Evolutionary conservation across 1,140 invertebrate genomes (phyloP).

Genomic region (Rhopalosiphum maidis): DNA sequence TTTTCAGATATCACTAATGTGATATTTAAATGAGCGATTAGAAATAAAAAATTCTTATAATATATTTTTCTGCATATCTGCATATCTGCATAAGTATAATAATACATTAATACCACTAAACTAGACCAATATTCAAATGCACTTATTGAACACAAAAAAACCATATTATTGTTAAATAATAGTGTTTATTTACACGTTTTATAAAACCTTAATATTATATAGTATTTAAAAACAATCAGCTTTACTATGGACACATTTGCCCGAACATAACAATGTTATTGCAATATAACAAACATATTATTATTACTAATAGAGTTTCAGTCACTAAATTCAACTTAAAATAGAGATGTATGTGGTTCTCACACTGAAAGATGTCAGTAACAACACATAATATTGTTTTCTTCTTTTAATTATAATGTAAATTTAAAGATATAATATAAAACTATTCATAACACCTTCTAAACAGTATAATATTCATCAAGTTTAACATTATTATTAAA

Average conservation of each 20-base stretch:
- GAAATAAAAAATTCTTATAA: not conserved
- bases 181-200: conserved; percentile 37
- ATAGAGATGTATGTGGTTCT: not conserved
- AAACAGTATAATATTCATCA: not conserved
- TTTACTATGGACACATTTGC: not conserved
- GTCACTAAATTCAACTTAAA: conserved; percentile 27
- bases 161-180: not conserved
- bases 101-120: not conserved
- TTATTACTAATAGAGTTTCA: conserved; percentile 25
- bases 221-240: conserved; percentile 26
- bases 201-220: conserved; percentile 22
- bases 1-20: not conserved
- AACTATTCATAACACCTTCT: not conserved
- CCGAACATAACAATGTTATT: not conserved
- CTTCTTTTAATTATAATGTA: not conserved
- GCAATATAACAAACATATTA: conserved; percentile 13
- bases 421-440: not conserved
- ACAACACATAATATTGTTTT: not conserved
- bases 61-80: not conserved
- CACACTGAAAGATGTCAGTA: not conserved
- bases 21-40: not conserved
- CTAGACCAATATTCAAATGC: not conserved
- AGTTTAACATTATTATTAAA: conserved; percentile 21
- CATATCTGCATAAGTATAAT: not conserved
- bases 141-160: not conserved